Evolutionary conservation across 1,140 invertebrate genomes (phyloP).

Genomic region (Platyura marginata): DNA sequence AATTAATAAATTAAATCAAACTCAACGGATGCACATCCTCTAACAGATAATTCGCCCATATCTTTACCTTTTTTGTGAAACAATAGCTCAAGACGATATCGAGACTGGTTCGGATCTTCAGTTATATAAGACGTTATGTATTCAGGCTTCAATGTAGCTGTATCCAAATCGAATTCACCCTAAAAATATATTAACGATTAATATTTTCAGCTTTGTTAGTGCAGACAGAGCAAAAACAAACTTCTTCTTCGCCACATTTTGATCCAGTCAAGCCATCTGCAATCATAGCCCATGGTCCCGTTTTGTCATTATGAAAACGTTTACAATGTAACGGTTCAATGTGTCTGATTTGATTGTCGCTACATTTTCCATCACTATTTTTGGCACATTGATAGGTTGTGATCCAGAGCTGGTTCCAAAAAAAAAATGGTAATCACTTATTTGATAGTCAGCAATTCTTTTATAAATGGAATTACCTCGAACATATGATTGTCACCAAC

Average conservation of each 20-base stretch:
- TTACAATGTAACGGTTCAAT: neutral
- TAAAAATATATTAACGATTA: neutral
- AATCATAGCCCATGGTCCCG: neutral
- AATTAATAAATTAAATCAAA: too few relatives aligned
- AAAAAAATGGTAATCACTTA: too few relatives aligned
- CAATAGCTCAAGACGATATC: neutral
- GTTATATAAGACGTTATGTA: neutral
- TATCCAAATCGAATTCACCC: neutral
- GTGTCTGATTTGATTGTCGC: neutral
- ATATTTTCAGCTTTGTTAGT: too few relatives aligned
- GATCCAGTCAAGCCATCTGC: neutral
- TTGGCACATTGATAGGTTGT: neutral
- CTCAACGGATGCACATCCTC: too few relatives aligned
- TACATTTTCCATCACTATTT: neutral
- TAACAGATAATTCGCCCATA: too few relatives aligned
- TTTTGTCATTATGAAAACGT: neutral
- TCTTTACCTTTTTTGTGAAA: neutral
- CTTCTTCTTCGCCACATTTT: neutral
- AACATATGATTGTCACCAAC: too few relatives aligned
- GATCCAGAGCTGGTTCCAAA: neutral
- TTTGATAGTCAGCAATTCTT: too few relatives aligned
- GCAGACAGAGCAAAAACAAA: too few relatives aligned
- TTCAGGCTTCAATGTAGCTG: neutral
- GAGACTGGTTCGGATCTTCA: neutral
- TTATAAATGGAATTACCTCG: too few relatives aligned